These are phyloP conservation scores for Lathamus discolor DNA, from an alignment of 2,113 vertebrate genomes.

Conservation along the genomic window DNA sequence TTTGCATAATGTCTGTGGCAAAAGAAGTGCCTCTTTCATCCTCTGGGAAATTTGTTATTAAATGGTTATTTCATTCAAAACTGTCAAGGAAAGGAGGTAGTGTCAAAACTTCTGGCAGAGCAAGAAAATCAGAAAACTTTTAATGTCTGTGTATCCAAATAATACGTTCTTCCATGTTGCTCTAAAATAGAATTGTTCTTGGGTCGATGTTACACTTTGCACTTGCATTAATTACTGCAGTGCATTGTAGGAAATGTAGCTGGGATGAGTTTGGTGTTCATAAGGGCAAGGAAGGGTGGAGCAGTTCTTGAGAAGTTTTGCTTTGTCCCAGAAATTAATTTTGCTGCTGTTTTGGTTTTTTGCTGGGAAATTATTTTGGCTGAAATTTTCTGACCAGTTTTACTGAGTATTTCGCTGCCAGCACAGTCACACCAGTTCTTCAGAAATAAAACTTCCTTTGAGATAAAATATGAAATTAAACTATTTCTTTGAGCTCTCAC, in stretches of 20 bases:
- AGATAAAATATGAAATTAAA: not conserved
- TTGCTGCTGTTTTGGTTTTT: not conserved
- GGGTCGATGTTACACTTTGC: not conserved
- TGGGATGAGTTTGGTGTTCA: accelerated
- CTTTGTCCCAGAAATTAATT: not conserved
- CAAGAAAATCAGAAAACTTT: not conserved
- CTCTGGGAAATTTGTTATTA: not conserved
- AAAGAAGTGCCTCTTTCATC: not conserved
- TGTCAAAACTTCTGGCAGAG: not conserved
- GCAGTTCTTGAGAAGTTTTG: not conserved
- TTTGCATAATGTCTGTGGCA: not conserved
- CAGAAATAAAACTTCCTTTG: not conserved
- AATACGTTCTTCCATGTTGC: not conserved
- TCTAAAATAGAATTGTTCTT: not conserved
- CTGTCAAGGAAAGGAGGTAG: not conserved
- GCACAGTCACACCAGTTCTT: not conserved
- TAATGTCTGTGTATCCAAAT: not conserved
- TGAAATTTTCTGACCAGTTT: not conserved
- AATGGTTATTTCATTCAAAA: not conserved
- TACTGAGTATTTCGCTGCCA: not conserved
- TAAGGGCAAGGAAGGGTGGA: not conserved
- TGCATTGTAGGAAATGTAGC: not conserved
- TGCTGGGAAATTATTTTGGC: not conserved
- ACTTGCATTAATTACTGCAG: not conserved
- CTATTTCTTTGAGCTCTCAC: not conserved